phyloP scores from a whole-genome alignment of 2,113 vertebrate species.

The Ammodramus savannarum region DNA sequence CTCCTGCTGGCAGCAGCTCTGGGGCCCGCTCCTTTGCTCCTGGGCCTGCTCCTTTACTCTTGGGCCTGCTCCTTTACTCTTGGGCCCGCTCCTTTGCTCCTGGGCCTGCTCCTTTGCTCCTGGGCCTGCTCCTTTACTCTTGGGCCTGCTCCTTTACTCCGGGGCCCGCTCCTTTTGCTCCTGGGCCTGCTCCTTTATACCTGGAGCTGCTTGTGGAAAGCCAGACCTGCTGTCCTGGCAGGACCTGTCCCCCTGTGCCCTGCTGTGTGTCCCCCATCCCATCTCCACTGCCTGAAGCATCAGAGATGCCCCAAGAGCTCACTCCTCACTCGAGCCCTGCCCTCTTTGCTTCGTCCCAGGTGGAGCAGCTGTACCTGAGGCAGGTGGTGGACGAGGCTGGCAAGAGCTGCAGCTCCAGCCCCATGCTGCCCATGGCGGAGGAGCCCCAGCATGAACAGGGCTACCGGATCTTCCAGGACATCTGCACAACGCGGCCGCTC shows the following conservation, averaged over 20 bases:
- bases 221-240: background rate
- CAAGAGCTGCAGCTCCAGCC: constrained; percentile 48
- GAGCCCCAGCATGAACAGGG: constrained; percentile 67
- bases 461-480: constrained; percentile 75
- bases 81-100: too few relatives aligned
- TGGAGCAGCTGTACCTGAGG: constrained; percentile 73
- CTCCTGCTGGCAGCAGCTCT: background rate
- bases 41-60: background rate
- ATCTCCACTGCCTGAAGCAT: background rate
- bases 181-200: background rate
- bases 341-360: background rate
- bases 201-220: background rate
- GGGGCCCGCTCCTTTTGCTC: too few relatives aligned
- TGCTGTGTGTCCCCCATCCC: background rate
- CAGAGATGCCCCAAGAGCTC: background rate
- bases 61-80: too few relatives aligned
- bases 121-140: too few relatives aligned
- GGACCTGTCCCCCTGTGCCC: background rate
- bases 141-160: background rate
- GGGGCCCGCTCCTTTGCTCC: background rate
- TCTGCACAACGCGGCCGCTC: constrained; percentile 77
- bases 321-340: background rate
- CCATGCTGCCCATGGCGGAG: constrained; percentile 32
- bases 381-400: constrained; percentile 69
- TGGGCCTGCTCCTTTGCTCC: too few relatives aligned